Conservation (phyloP, 2,797 vertebrate species). For the Alfaro cultratus region DNA sequence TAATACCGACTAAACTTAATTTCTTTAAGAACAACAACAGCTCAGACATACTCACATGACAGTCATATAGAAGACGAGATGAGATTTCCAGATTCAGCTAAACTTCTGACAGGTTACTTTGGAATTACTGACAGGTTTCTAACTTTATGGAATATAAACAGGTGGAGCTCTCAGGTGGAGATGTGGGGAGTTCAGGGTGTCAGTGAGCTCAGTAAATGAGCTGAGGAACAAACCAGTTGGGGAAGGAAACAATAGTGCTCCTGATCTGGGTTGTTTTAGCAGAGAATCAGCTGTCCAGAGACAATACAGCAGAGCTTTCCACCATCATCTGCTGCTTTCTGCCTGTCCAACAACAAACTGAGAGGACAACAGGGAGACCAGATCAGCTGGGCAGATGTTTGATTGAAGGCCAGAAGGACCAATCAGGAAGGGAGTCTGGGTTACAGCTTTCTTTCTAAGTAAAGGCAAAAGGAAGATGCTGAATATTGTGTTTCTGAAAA, state of each 20-base stretch:
- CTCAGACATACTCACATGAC: slow-evolving; percentile 73
- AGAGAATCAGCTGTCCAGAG: slow-evolving; percentile 55
- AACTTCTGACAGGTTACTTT: slow-evolving; percentile 13
- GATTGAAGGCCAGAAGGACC: not conserved
- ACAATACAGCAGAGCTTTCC: slow-evolving; percentile 79
- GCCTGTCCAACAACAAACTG: slow-evolving; percentile 57
- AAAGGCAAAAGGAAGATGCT: not conserved
- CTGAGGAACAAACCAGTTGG: slow-evolving; percentile 36
- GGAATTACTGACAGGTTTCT: not conserved
- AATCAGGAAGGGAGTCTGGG: not conserved
- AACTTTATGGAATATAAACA: slow-evolving; percentile 15
- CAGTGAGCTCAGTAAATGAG: slow-evolving; percentile 21
- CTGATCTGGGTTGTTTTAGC: slow-evolving; percentile 60
- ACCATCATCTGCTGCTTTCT: slow-evolving; percentile 78
- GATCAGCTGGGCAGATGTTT: slow-evolving; percentile 11
- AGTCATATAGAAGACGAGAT: slow-evolving; percentile 65
- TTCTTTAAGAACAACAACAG: not conserved
- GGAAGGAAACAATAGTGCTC: slow-evolving; percentile 42
- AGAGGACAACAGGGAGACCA: slow-evolving; percentile 29
- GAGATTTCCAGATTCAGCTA: slow-evolving; percentile 12
- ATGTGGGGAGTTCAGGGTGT: slow-evolving; percentile 2
- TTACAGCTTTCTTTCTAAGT: not conserved
- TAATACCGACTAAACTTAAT: not conserved
- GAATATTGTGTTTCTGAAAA: not conserved
- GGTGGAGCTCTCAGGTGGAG: slow-evolving; percentile 29